Percentiles rank a stretch among this genome's conserved stretches.
Conservation (phyloP, 2,113 vertebrate genomes). For the Pseudonaja textilis region DNA sequence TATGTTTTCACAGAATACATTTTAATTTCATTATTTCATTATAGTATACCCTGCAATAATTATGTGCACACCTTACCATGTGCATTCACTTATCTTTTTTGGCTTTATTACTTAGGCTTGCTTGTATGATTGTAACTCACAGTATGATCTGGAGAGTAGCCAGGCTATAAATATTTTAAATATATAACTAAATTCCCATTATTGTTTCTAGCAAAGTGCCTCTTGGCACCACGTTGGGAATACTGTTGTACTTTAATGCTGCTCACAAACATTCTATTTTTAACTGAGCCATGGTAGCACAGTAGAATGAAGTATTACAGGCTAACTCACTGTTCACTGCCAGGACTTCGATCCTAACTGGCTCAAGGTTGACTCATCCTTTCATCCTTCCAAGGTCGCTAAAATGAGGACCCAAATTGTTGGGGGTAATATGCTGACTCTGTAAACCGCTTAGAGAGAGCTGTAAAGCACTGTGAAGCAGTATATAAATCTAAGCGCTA, state of each 20-base stretch:
- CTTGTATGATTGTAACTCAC: background rate
- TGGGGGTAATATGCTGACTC: background rate
- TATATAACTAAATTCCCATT: background rate
- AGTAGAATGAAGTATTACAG: background rate
- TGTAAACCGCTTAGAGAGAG: background rate
- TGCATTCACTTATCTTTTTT: background rate
- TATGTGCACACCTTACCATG: background rate
- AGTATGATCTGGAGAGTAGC: background rate
- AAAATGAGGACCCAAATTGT: background rate
- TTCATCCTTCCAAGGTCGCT: background rate
- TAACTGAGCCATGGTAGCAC: background rate
- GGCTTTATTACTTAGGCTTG: background rate
- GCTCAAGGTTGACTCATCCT: background rate
- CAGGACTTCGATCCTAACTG: background rate
- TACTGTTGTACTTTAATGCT: background rate
- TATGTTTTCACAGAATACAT: background rate
- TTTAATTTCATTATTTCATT: slow-evolving; percentile 7
- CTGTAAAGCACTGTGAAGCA: background rate
- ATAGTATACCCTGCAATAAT: background rate
- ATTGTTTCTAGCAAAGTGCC: background rate
- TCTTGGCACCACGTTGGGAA: background rate
- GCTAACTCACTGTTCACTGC: background rate
- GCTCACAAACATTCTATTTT: background rate
- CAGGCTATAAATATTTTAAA: background rate
- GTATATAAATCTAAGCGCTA: background rate